Evolutionary conservation across 2,113 vertebrate species (phyloP), one percentile per base, ranked within the genome.

Genomic region (Caloenas nicobarica): DNA sequence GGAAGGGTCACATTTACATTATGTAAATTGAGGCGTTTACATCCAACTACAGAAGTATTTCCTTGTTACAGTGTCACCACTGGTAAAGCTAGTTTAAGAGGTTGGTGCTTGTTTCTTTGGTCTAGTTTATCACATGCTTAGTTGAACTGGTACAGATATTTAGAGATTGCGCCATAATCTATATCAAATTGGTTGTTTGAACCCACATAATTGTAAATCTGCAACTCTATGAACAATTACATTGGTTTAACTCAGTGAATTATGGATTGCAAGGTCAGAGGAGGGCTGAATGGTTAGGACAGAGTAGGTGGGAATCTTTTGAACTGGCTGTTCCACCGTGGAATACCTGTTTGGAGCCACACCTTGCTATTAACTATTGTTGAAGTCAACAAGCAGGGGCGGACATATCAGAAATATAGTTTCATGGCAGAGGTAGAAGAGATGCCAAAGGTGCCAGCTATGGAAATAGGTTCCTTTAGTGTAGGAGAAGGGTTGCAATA

Each of bases 1-100:
- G 92, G 96, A 95, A 93, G 53, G 65, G 33, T 56, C 14, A 28
- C 29, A 85, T 95, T 96, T 95, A 69, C 89, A 92, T 97, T 79
- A 92, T 95, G 73, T 85, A 95, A 95, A 92, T 84, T 42, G 60
- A 28, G 29, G 8, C 87, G 86, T 88, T 96, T 90, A 90, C 86
- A 65, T 93, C 10, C 82, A 79, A 18, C 53, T 80, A 54, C 38
- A 68, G 46, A 84, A 64, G 13, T 48, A 81, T 81, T 93, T 88
- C 88, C 94, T 78, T 62, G 31, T 81, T 71, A 24, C 28, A 51
- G 60, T 57, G 83, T 91, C 77, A 84, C 46, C 69, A 76, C 91
- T 60, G 42, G 83, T 83, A 87, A 86, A 85, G 48, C 38, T 0
- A 74, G 91, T 92, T 89, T 78, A 44, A 65, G 24, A 81, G 28